Base-by-base conservation (phyloP, 1,140 invertebrate genomes). In the Cyphomyrmex costatus region DNA sequence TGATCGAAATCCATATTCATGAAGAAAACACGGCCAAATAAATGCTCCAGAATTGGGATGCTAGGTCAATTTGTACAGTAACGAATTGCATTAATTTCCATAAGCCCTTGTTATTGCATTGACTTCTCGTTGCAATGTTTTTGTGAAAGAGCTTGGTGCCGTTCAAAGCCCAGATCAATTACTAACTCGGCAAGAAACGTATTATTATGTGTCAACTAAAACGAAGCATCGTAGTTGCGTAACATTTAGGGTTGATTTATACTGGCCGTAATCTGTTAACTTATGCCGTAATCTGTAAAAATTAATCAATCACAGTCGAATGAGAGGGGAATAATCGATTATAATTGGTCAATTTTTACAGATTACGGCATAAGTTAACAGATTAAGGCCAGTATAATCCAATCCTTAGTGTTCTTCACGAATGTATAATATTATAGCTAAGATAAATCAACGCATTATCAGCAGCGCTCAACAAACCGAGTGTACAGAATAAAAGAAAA, bases 1-100 rank as follows among this genome's bases (percentile, higher is more conserved):
- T 46, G 33, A 86, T 14, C 24, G 14, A 58, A 33, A 51, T 79
- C 30, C 53, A 90, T 89, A 89, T 90, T 90, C 73, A 86, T 86
- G 66, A 89, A 87, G 65, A 73, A 89, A 89, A 56, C 27, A 24
- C 74, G 24, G 33, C n/a, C 36, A 49, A 86, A 86, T 86, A 89
- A 89, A 70, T 58, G 42, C 19, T 27, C 16, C 36, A 36, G 27
- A 49, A 24, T 53, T 8, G 27, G 60, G 10, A 71, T 63, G 56
- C 61, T 61, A 24, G 71, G 56, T 36, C 46, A 82, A 86, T 89
- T 89, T 88, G 42, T 65, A 71, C 49, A 30, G 56, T 33, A 86
- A 88, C 36, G 27, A 89, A 80, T 68, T 61, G 68, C 36, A 10
- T 46, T 2, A 21, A 19, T 58, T 33, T 74, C 66, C 30, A 12